Evolutionary conservation across 2,113 vertebrate species (phyloP).

Genomic region (Rhinichthys klamathensis): DNA sequence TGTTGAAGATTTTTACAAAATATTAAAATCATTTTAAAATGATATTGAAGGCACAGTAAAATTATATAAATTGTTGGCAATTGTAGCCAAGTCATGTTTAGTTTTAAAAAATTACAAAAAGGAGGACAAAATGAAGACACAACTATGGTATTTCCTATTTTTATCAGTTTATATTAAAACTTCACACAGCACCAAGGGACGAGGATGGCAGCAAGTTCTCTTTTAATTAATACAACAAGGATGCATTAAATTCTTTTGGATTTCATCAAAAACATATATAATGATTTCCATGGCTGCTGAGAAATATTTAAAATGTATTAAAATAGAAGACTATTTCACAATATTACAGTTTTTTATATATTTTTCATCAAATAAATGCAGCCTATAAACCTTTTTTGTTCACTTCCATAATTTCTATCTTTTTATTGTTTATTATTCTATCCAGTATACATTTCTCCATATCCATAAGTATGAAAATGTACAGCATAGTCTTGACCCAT

Average conservation of each 20-base stretch:
- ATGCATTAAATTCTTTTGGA: not conserved
- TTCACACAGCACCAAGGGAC: not conserved
- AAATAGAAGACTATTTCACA: not conserved
- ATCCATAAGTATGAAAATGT: not conserved
- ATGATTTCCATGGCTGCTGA: too few relatives aligned
- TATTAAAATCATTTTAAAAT: not conserved
- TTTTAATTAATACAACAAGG: not conserved
- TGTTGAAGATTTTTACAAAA: not conserved
- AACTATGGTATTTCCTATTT: not conserved
- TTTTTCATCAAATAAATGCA: not conserved
- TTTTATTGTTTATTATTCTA: not conserved
- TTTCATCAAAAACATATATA: not conserved
- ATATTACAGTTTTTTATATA: not conserved
- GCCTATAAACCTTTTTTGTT: too few relatives aligned
- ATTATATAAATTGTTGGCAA: not conserved
- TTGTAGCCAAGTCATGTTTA: not conserved
- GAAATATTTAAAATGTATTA: not conserved
- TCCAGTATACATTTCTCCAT: not conserved
- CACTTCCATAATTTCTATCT: too few relatives aligned
- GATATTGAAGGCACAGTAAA: too few relatives aligned
- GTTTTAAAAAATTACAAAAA: not conserved
- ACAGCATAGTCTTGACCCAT: not conserved
- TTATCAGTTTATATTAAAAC: not conserved
- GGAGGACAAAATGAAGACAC: not conserved
- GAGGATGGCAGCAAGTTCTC: not conserved